Base-by-base conservation (phyloP, 2,113 vertebrate genomes). In the Ivindomyrus marchei region DNA sequence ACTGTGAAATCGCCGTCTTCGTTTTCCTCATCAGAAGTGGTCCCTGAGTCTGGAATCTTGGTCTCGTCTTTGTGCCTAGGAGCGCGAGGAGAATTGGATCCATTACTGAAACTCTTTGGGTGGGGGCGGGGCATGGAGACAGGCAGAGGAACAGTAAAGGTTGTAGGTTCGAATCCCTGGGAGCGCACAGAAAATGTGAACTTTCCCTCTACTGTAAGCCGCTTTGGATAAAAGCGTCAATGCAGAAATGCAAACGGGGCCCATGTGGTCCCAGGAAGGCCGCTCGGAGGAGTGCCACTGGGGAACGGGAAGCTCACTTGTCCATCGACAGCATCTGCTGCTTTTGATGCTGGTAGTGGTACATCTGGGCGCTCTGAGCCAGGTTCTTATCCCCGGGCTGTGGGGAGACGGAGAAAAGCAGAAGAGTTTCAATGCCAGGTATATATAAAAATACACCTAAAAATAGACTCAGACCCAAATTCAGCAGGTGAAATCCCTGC, bases 1-100 rank as follows among this genome's bases (percentile, higher is more conserved):
- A 99, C 98, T 0, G 98, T 99, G 96, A 99, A 99, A 91, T 98
- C 98, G 2, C 98, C 98, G 0, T 99, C 98, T 74, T 98, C 98
- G 0, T 98, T 98, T 94, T 99, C 98, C 92, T 98, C 98, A 0
- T 98, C 98, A 0, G 98, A 98, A 0, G 96, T 96, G 0, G 98
- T 97, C 0, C 94, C 95, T 0, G 97, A 96, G 85, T 98, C 97
- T 0, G 97, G 92, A 89, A 96, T 93, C 88, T 97, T 97, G 88
- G 97, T 92, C 53, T 98, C 96, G 24, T 97, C 97, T 94, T 97
- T 96, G 92, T 97, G 96, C 93, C 98, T 99, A 90, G 4, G 86
- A 0, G 58, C 19, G 21, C 74, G 91, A 49, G 93, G 27, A 50
- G 49, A 50, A 66, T 21, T 10, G 4, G 85, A 45, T 21, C 45